phyloP scores from a whole-genome alignment of 30 jellyfish, hydroid and myxozoan genomes.

The Hydractinia symbiolongicarpus region DNA sequence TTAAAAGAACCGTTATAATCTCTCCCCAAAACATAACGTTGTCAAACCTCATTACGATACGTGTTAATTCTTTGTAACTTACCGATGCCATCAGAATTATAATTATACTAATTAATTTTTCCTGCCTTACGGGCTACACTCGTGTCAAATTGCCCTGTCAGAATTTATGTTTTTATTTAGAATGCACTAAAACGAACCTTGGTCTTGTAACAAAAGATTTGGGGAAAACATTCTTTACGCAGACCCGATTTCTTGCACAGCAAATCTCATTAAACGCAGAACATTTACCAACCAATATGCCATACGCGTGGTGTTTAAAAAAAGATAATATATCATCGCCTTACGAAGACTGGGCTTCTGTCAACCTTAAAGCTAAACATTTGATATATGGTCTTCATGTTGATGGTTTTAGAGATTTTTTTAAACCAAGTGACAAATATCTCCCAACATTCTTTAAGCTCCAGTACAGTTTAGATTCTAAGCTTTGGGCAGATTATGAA shows the following conservation, averaged over 20 bases:
- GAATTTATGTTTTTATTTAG: not conserved
- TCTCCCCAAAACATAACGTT: too few species aligned
- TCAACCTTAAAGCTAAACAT: not conserved
- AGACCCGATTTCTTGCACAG: not conserved
- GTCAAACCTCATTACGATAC: too few species aligned
- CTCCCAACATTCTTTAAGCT: constrained; percentile 3
- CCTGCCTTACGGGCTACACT: not conserved
- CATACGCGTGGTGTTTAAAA: constrained; percentile 27
- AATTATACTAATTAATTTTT: too few species aligned
- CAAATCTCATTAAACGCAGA: not conserved
- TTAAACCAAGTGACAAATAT: not conserved
- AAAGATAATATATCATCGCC: not conserved
- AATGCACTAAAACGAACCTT: constrained; percentile 8
- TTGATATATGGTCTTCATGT: constrained; percentile 15
- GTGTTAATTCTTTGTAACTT: too few species aligned
- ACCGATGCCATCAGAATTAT: too few species aligned
- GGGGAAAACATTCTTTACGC: not conserved
- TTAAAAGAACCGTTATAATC: too few species aligned
- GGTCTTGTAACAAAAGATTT: not conserved
- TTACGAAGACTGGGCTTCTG: constrained; percentile 9
- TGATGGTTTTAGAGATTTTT: not conserved
- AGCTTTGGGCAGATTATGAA: constrained; percentile 20
- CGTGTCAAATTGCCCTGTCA: too few species aligned
- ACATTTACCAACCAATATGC: not conserved
- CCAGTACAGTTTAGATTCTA: constrained; percentile 19